Base-by-base conservation (phyloP, 2,888 invertebrate genomes). In the Stegana nigrithorax region DNA sequence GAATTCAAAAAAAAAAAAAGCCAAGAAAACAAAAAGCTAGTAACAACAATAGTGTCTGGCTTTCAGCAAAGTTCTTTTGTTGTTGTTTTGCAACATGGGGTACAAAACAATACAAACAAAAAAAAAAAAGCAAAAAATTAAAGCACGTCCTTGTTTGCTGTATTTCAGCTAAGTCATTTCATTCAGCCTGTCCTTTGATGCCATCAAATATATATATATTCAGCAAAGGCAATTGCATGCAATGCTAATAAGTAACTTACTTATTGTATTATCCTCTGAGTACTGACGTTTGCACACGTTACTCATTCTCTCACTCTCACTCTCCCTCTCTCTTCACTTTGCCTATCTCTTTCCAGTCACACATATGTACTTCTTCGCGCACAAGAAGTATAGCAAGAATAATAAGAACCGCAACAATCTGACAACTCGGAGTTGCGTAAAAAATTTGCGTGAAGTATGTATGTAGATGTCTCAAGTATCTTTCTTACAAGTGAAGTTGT, bases 41-140 rank as follows among this genome's bases (percentile, higher is more conserved):
- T 21, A 45, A 3, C 53, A 23, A 1, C 32, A 55, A 55, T 55
- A 55, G 53, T 55, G 53, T 55, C 53, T 55, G 53, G 53, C 32
- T 51, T 27, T 29, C 51, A 27, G 51, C 29, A n/a, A 36, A 26
- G 32, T 32, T n/a, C 32, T 55, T 32, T 55, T 55, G 32, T 55
- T 55, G 32, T 50, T 50, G 25, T 25, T 19, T 19, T 32, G 29
- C 29, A 7, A 51, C 27, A 29, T 17, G 27, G 23, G 12, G 23
- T 8, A 47, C 21, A 47, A 21, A 14, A 17, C 7, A 25, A n/a
- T 26, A 50, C 4, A 23, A 50, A 12, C 25, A 50, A n/a, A 14
- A 51, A 14, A 51, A 47, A 8, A 47, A 14, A 44, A 19, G 21
- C 2, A 8, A 4, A 32, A 51, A 23, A 25, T 23, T 51, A 51